A percentile compares a stretch with the other conserved stretches of the same genome.
Conservation (phyloP, 2,797 vertebrate genomes). For the Eulemur coronatus region DNA sequence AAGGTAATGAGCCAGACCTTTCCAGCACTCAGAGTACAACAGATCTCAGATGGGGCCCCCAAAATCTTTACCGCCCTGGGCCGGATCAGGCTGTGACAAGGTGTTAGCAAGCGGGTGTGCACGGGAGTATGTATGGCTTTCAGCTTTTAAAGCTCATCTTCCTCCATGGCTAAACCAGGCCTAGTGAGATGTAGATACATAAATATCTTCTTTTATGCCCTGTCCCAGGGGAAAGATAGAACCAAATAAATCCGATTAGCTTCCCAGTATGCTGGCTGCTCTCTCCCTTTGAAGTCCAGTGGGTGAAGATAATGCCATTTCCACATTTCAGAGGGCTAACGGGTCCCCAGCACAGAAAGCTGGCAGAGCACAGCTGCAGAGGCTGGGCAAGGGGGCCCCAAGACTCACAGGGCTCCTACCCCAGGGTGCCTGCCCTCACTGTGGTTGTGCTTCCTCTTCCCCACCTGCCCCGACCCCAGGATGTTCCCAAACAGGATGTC, state of each 20-base stretch:
- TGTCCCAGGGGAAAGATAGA: conserved; percentile 64
- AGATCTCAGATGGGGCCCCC: not conserved
- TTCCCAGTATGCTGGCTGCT: conserved; percentile 58
- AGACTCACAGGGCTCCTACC: not conserved
- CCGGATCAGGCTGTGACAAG: not conserved
- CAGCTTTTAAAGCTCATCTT: conserved; percentile 44
- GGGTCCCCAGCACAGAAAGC: not conserved
- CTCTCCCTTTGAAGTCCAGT: conserved; percentile 75
- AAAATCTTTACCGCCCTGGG: not conserved
- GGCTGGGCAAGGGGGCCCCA: fast-evolving
- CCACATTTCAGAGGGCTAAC: not conserved
- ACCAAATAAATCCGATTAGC: conserved; percentile 79
- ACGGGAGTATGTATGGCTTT: not conserved
- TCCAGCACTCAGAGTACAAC: not conserved
- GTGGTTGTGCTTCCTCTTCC: not conserved
- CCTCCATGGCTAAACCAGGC: conserved; percentile 38
- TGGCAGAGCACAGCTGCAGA: not conserved
- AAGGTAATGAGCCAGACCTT: not conserved
- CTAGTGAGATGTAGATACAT: conserved; percentile 54
- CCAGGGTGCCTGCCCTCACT: not conserved
- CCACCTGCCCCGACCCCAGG: not conserved
- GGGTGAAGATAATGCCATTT: conserved; percentile 77
- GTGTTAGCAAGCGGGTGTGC: not conserved
- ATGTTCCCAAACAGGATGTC: not conserved
- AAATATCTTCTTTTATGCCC: conserved; percentile 62